These are phyloP conservation scores for Zaprionus camerounensis DNA, from an alignment of 1,140 invertebrate genomes.

Conservation along the genomic window DNA sequence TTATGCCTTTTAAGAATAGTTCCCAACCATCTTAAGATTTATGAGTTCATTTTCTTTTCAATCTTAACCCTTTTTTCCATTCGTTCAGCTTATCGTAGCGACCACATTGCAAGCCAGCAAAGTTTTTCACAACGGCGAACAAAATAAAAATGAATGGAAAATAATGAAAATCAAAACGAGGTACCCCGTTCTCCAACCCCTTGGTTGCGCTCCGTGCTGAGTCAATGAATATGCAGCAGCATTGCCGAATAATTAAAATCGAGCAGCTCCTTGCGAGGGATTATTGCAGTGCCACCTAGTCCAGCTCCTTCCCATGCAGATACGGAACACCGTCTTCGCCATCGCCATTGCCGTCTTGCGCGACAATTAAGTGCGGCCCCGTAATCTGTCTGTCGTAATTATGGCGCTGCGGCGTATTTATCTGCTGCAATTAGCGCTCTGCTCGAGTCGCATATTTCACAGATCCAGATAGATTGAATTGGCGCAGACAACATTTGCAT, in stretches of 20 bases:
- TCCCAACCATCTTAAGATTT: constrained; percentile 12
- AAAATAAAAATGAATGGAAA: constrained; percentile 35
- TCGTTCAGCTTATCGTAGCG: constrained; percentile 57
- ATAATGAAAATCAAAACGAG: constrained; percentile 71
- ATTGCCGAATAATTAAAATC: constrained; percentile 79
- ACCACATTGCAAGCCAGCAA: constrained; percentile 55
- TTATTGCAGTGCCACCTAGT: constrained; percentile 22
- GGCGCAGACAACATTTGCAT: constrained; percentile 53
- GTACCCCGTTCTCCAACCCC: not conserved
- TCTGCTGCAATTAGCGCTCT: constrained; percentile 74
- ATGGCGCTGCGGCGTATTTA: constrained; percentile 76
- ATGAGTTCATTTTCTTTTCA: constrained; percentile 30
- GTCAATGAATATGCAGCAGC: constrained; percentile 66
- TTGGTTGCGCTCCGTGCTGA: not conserved
- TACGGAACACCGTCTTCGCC: constrained; percentile 67
- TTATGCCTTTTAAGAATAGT: not conserved
- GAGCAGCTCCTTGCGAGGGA: constrained; percentile 43
- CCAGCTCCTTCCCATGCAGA: constrained; percentile 31
- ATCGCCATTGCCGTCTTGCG: constrained; percentile 56
- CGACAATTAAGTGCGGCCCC: constrained; percentile 72
- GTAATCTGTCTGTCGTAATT: constrained; percentile 80
- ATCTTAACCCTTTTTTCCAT: constrained; percentile 37
- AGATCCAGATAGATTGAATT: constrained; percentile 57
- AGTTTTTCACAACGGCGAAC: constrained; percentile 37
- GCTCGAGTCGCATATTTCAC: constrained; percentile 70